These are phyloP conservation scores for Pedetes capensis DNA, from an alignment of 2,113 vertebrate genomes.

Conservation along the genomic window DNA sequence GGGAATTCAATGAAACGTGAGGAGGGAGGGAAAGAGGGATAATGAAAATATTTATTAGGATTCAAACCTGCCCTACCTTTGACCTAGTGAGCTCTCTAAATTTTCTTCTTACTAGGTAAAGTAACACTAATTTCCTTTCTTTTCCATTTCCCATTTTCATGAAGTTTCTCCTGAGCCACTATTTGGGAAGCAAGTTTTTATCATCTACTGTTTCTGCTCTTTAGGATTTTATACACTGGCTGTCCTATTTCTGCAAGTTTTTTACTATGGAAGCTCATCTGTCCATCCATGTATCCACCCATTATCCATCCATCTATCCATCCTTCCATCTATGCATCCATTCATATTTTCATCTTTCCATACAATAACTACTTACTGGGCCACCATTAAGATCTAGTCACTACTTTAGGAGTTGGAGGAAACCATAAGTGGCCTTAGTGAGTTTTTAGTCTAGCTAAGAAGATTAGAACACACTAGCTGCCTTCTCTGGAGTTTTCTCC, in stretches of 20 bases:
- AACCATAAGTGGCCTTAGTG: background rate
- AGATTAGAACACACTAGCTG: background rate
- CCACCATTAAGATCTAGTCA: background rate
- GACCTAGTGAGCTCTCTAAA: background rate
- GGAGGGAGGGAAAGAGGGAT: background rate
- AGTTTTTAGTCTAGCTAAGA: background rate
- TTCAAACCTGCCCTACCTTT: background rate
- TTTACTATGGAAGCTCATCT: background rate
- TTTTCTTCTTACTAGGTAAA: background rate
- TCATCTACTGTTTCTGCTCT: background rate
- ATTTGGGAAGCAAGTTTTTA: background rate
- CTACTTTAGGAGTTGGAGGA: background rate
- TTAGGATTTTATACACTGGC: background rate
- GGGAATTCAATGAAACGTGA: background rate
- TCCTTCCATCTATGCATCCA: background rate
- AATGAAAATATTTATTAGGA: background rate
- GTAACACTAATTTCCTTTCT: background rate
- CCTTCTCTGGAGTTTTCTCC: slow-evolving; percentile 1
- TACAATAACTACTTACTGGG: background rate
- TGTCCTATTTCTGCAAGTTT: background rate
- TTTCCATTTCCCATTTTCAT: background rate
- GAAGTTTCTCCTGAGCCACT: background rate
- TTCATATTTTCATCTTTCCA: background rate
- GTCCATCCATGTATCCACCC: background rate
- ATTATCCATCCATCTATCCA: background rate